A percentile compares a stretch with the other conserved stretches of the same genome.
These are phyloP conservation scores for Haplochromis vanheusdeni DNA, from an alignment of 2,113 vertebrate genomes.

Conservation along the genomic window DNA sequence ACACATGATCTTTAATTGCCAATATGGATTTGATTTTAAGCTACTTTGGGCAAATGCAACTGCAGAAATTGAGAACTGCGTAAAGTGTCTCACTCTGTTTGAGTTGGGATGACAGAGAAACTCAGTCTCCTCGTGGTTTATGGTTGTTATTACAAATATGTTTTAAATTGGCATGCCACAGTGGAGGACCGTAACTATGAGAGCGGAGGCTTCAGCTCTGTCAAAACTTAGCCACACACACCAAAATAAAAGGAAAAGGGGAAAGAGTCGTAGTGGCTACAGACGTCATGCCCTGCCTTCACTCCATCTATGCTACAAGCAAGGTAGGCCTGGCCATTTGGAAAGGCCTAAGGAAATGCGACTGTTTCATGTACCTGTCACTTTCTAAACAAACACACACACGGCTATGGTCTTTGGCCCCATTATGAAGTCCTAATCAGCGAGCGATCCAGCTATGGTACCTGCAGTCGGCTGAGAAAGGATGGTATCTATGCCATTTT, in stretches of 20 bases:
- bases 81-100: neutral
- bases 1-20: neutral
- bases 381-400: neutral
- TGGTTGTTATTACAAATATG: neutral
- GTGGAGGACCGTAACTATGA: neutral
- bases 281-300: neutral
- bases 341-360: neutral
- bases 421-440: neutral
- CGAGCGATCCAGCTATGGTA: neutral
- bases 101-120: neutral
- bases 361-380: neutral
- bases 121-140: neutral
- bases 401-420: neutral
- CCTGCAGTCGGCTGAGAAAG: neutral
- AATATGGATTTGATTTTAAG: neutral
- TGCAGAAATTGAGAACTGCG: neutral
- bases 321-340: neutral
- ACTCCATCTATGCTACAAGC: neutral
- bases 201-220: neutral
- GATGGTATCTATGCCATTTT: neutral
- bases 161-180: neutral
- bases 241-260: neutral
- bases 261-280: neutral
- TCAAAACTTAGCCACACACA: neutral
- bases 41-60: neutral